Evolutionary conservation across 2,888 invertebrate species (phyloP), one percentile per base, ranked within the genome.

Genomic region (Bombylius discolor): DNA sequence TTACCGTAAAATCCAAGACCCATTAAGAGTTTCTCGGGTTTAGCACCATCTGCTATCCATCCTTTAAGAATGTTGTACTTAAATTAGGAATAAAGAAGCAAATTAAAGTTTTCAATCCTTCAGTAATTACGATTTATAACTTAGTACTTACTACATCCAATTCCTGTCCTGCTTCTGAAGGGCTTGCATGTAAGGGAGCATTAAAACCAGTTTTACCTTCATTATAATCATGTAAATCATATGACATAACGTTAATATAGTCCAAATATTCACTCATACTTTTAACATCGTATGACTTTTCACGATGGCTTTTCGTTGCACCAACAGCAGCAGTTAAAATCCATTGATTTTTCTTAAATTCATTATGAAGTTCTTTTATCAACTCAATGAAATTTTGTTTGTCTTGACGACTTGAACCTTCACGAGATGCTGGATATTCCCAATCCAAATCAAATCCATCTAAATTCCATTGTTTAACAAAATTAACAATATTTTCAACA

Each of bases 381-480:
- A 42, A 11, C 3, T 42, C 11, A 11, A 42, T 42, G 39, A 42
- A 42, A 11, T 42, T 42, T 42, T 8, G 11, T 42, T 42, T 42
- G 11, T 42, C 39, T 8, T 36, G 7, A 7, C 3, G 34, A 36
- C 34, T 5, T 36, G 39, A 36, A 42, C 76, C 78, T 42, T 77
- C 77, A 52, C 78, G 66, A 64, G 78, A 75, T n/a, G 68, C 74
- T 0, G 81, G 81, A 63, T 80, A 81, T 61, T 81, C 79, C 82
- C 82, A 83, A 64, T 82, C 81, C n/a, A 83, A 59, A 65, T 83
- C 82, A 33, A 83, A 74, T 7, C 83, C 83, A 63, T 83, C 80
- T 61, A 83, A 83, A 1, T 70, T 68, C 62, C 80, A 71, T 31
- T 70, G 68, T n/a, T 33, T 13, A 1, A 81, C 62, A 61, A 81